A percentile compares a stretch with the other conserved stretches of the same genome.
phyloP scores from a whole-genome alignment of 1,140 invertebrate genomes.

The Tetramorium alpestre region DNA sequence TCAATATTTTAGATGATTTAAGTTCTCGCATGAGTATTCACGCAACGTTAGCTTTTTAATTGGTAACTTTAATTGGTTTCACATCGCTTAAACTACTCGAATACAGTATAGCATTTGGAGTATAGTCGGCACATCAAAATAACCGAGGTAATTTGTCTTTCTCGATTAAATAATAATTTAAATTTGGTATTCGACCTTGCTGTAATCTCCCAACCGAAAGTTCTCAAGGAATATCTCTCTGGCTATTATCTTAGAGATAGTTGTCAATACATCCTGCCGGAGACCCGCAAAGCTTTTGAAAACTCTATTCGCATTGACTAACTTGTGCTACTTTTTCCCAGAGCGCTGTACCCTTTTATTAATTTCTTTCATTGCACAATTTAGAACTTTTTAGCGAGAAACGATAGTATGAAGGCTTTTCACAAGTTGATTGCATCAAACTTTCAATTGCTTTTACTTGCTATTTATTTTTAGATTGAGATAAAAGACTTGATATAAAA shows the following conservation, averaged over 20 bases:
- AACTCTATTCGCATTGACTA: constrained; percentile 1
- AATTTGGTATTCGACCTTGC: constrained; percentile 53
- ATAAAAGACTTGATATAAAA: not conserved
- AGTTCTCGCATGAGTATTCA: not conserved
- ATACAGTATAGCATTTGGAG: not conserved
- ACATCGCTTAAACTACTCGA: constrained; percentile 2
- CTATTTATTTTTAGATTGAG: not conserved
- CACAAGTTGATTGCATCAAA: not conserved
- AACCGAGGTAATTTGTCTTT: constrained; percentile 55
- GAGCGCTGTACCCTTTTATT: constrained; percentile 15
- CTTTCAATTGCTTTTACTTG: not conserved
- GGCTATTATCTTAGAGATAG: not conserved
- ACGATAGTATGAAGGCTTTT: not conserved
- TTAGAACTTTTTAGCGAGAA: not conserved
- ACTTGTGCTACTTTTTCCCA: not conserved
- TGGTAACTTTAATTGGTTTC: constrained; percentile 22
- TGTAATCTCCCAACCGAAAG: constrained; percentile 21
- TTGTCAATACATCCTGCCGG: constrained; percentile 15
- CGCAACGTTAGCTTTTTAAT: constrained; percentile 28
- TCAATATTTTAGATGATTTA: not conserved
- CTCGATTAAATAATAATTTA: constrained; percentile 65
- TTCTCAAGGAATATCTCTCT: not conserved
- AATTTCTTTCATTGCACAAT: constrained; percentile 12
- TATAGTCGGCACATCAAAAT: not conserved
- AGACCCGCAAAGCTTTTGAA: constrained; percentile 4